Evolutionary conservation across 2,113 vertebrate genomes (phyloP), one percentile per base, ranked within the genome.

Genomic region (Elephas maximus): DNA sequence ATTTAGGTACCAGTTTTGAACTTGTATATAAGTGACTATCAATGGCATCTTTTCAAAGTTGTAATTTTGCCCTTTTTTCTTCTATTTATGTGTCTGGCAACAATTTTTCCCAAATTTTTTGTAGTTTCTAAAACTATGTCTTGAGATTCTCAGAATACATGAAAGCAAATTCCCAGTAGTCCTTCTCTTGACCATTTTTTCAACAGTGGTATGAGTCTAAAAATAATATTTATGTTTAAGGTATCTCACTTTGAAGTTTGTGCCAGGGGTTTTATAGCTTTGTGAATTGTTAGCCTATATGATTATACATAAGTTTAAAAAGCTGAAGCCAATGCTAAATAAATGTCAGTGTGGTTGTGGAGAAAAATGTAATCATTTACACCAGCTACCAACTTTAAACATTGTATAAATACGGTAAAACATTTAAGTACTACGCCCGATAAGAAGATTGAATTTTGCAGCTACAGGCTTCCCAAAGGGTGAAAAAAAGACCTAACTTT

Each of bases 181-280:
- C 93, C 88, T 91, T 96, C 78, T 89, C 86, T 53, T 96, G 65
- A 88, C 33, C 84, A 94, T 94, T 96, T 97, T 97, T 97, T 77
- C 62, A 71, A 63, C 94, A 65, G 65, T 82, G 51, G 85, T 97
- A 93, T 94, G 77, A 83, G 82, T 94, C 95, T 98, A 97, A 97
- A 98, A 97, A 97, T 98, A 97, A 96, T 97, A 97, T 97, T 97
- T 97, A 92, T 96, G 78, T 97, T 97, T 97, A 95, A 97, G 76
- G 48, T 96, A 97, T 96, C 85, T 28, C 90, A 86, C 95, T 94
- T 97, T 97, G 97, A 97, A 88, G 96, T 93, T 98, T 97, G 88
- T 97, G 94, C 90, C 94, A 90, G 88, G 88, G 78, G 44, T 97
- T 96, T 97, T 96, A 97, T 94, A 95, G 90, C 63, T 96, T 92